These are phyloP conservation scores for Synergus umbraculus DNA, from an alignment of 2,888 invertebrate genomes.

Conservation along the genomic window DNA sequence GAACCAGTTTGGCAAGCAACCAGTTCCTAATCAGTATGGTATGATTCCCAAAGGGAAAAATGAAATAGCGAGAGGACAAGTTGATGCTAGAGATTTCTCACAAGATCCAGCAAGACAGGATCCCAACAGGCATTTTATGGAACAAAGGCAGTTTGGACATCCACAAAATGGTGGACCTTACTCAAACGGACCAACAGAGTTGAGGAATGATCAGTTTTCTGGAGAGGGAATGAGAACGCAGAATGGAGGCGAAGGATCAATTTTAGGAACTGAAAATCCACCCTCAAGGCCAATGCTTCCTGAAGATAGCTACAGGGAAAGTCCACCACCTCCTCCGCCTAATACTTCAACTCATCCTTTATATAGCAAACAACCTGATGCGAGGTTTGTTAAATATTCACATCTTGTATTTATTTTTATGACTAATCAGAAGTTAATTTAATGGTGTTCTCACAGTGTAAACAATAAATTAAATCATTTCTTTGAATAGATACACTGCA, in stretches of 20 bases:
- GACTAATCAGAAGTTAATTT: not conserved
- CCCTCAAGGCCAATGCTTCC: slow-evolving; percentile 75
- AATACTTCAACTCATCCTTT: slow-evolving; percentile 86
- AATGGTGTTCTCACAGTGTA: too few relatives aligned
- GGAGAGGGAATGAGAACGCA: slow-evolving; percentile 59
- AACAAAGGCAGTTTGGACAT: slow-evolving; percentile 57
- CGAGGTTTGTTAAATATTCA: slow-evolving; percentile 61
- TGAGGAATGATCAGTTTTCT: slow-evolving; percentile 63
- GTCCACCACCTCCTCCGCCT: slow-evolving; percentile 83
- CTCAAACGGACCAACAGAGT: slow-evolving; percentile 62
- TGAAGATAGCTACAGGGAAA: slow-evolving; percentile 74
- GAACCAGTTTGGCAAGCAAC: slow-evolving; percentile 66
- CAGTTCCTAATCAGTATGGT: slow-evolving; percentile 62
- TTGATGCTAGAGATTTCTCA: slow-evolving; percentile 47
- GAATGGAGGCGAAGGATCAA: slow-evolving; percentile 59
- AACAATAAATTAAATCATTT: not conserved
- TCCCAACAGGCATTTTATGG: slow-evolving; percentile 61
- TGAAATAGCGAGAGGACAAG: slow-evolving; percentile 59
- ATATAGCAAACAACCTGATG: slow-evolving; percentile 76
- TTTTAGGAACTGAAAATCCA: slow-evolving; percentile 59
- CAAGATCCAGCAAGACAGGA: slow-evolving; percentile 58
- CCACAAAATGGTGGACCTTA: slow-evolving; percentile 56
- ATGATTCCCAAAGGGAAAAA: slow-evolving; percentile 62
- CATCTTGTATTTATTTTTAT: not conserved
- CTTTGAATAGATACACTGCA: slow-evolving; percentile 81